Base-by-base conservation (phyloP, 1,140 invertebrate genomes). In the Eufriesea mexicana region DNA sequence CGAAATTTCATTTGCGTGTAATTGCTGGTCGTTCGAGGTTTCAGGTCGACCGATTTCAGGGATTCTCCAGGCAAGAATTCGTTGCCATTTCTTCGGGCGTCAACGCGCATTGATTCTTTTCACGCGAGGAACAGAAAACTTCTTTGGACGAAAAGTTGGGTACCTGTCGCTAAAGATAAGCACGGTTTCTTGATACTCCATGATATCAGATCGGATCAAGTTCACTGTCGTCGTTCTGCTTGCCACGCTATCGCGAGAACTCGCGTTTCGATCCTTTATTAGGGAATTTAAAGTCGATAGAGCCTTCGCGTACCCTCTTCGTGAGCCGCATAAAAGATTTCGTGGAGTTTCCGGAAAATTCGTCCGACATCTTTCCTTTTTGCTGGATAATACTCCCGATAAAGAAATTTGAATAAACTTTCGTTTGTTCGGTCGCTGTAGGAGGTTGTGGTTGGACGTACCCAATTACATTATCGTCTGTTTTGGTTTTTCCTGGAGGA, bases 201-300 rank as follows among this genome's bases (percentile, higher is more conserved):
- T 64, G 5, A 16, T 67, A 77, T 77, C 62, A 61, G 67, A 72
- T 79, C 9, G n/a, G 66, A 72, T 71, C 66, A 71, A 79, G 77
- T 79, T 79, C 67, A 59, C 45, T 72, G 68, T 49, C 67, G 51
- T 67, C 42, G 61, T 77, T 45, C 28, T 42, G 49, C 35, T 25
- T 51, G 28, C 51, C 12, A 35, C 25, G 18, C 28, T 71, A 28
- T 71, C 25, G 42, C 55, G 20, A 18, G 20, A 23, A 61, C 20
- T 18, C 35, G 55, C 57, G 7, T 42, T 61, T 61, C 67, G 54
- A 42, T 79, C 55, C 45, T 57, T 79, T 79, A 79, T 79, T 79
- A 72, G 55, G 67, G 23, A 79, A 25, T 61, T 79, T 72, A 72
- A 72, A 72, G 54, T 79, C 25, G 67, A 79, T 79, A 51, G 77